Conservation (phyloP, 2,113 vertebrate species). For the Psilopsiagon aymara region DNA sequence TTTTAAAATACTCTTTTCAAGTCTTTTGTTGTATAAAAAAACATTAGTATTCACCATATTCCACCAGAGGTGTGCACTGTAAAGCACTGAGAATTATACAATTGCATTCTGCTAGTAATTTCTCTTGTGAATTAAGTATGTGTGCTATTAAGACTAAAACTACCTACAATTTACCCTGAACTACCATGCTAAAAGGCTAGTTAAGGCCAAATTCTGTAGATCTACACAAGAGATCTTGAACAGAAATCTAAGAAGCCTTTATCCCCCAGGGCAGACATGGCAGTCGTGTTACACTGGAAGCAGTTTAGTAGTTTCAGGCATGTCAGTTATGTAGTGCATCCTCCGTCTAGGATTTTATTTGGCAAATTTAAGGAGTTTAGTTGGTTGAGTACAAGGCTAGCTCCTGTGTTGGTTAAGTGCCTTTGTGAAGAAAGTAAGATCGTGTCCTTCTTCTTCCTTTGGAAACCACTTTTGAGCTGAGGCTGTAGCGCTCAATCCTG, state of each 20-base stretch:
- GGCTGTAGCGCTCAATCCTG: not conserved
- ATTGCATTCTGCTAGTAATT: not conserved
- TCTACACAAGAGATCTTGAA: not conserved
- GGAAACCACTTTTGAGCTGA: not conserved
- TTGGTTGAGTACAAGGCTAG: not conserved
- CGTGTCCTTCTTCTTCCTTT: not conserved
- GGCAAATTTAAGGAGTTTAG: not conserved
- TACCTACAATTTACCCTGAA: not conserved
- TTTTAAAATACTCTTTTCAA: not conserved
- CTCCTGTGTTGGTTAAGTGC: not conserved
- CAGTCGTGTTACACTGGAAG: not conserved
- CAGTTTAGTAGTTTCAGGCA: not conserved
- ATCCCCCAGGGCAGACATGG: not conserved
- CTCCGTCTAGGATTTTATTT: not conserved
- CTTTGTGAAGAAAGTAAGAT: not conserved
- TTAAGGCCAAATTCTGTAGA: not conserved
- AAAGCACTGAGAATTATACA: not conserved
- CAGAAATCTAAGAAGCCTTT: not conserved
- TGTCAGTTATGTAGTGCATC: not conserved
- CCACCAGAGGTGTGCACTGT: not conserved
- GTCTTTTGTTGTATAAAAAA: not conserved
- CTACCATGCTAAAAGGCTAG: not conserved
- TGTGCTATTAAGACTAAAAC: not conserved
- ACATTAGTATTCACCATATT: not conserved
- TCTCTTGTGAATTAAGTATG: not conserved